Evolutionary conservation across 1,140 invertebrate genomes (phyloP).

Genomic region (Euwallacea fornicatus): DNA sequence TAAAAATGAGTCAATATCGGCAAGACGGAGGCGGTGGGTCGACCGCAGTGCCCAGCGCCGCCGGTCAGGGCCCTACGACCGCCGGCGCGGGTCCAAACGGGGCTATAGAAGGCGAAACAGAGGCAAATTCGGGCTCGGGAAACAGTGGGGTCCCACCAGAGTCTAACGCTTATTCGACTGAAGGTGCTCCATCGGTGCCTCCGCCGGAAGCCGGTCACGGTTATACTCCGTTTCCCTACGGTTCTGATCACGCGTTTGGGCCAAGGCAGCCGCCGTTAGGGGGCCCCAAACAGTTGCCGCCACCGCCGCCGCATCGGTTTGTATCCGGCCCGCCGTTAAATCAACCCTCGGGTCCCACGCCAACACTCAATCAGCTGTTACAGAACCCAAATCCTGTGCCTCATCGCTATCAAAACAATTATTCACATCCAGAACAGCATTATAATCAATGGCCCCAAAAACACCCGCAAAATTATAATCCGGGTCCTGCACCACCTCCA

Average conservation of each 20-base stretch:
- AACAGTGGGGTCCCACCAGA: conserved; percentile 29
- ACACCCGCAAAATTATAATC: conserved; percentile 39
- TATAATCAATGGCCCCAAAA: conserved; percentile 53
- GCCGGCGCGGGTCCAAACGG: conserved; percentile 37
- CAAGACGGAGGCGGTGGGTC: conserved; percentile 47
- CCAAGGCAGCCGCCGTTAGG: conserved; percentile 49
- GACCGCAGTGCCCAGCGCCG: conserved; percentile 37
- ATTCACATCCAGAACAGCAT: conserved; percentile 48
- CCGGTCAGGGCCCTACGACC: conserved; percentile 40
- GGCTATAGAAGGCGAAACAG: conserved; percentile 36
- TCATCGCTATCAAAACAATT: conserved; percentile 51
- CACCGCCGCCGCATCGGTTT: conserved; percentile 52
- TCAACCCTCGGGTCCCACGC: conserved; percentile 83
- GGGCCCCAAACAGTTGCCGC: conserved; percentile 46
- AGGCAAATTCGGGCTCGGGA: conserved; percentile 22
- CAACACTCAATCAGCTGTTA: conserved; percentile 82
- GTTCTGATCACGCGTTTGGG: conserved; percentile 50
- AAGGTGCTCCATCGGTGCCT: conserved; percentile 30
- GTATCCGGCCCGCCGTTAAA: conserved; percentile 68
- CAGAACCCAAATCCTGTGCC: conserved; percentile 50
- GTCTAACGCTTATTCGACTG: conserved; percentile 37
- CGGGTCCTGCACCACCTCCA: conserved; percentile 40
- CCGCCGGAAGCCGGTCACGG: conserved; percentile 43
- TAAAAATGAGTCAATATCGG: conserved; percentile 55
- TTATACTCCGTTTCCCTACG: conserved; percentile 47